phyloP scores from a whole-genome alignment of 2,797 vertebrate genomes.

The Liasis olivaceus region DNA sequence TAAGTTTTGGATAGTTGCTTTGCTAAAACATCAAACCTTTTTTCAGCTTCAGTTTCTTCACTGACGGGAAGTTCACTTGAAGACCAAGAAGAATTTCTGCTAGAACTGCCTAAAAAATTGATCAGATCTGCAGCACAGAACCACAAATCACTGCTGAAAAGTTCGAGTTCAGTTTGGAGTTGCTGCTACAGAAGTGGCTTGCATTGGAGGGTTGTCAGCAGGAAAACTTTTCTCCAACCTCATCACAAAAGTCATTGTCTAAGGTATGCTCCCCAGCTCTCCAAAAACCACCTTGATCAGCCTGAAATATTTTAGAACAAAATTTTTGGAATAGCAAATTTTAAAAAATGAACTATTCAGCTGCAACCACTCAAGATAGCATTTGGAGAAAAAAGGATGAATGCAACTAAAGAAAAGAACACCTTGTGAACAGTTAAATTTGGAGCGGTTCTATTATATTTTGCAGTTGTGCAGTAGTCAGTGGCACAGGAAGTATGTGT shows the following conservation, averaged over 20 bases:
- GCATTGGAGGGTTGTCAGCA: background rate
- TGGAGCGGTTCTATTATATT: background rate
- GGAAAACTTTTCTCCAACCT: background rate
- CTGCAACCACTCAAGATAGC: background rate
- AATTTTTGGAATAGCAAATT: background rate
- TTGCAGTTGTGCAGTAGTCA: background rate
- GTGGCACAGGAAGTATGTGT: background rate
- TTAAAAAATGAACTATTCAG: background rate
- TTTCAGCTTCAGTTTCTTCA: background rate
- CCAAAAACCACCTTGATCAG: background rate
- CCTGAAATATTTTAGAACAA: background rate
- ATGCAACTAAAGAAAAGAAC: background rate
- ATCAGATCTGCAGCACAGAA: background rate
- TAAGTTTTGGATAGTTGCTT: background rate
- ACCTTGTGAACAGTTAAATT: background rate
- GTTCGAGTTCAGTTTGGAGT: background rate
- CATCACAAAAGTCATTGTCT: background rate
- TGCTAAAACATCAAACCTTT: background rate
- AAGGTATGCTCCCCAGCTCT: background rate
- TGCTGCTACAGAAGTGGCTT: background rate
- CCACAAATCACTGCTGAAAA: background rate
- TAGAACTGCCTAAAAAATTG: background rate
- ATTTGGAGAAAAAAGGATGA: background rate
- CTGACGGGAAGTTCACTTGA: background rate
- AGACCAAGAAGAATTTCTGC: background rate